Evolutionary conservation across 2,797 vertebrate genomes (phyloP), one percentile per base, ranked within the genome.

Genomic region (Okamejei kenojei): DNA sequence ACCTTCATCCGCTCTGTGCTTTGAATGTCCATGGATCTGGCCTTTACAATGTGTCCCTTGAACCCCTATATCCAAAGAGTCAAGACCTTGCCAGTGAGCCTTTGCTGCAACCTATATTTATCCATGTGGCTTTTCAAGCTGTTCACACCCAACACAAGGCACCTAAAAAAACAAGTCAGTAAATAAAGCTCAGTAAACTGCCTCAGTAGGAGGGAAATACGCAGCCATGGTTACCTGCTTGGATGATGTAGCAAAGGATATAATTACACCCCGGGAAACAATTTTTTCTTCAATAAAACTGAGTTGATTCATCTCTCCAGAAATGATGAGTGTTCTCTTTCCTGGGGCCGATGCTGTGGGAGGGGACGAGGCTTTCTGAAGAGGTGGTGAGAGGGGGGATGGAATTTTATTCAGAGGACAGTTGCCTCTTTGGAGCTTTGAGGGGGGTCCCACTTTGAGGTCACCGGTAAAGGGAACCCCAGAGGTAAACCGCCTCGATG

Each of bases 171-270:
- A 94, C 99, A 99, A 95, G 96, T 99, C 76, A 97, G 98, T 79
- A 97, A 97, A 94, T 99, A 99, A 94, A 96, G 97, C 93, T 98
- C 97, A 0, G 99, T 99, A 90, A 97, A 97, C 74, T 99, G 99
- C 94, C 95, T 97, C 79, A 96, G 98, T 93, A 97, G 98, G 1
- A 96, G 98, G 71, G 19, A 97, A 98, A 94, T 99, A 99, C 0
- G 98, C 98, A 0, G 98, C 98, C 68, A 99, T 99, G 99, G 97
- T 99, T 78, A 97, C 98, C 93, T 99, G 98, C 94, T 96, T 99
- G 93, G 98, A 99, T 11, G 98, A 99, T 95, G 98, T 98, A 0
- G 96, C 99, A 93, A 96, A 96, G 95, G 99, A 99, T 1, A 96
- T 99, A 93, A 99, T 98, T 0, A 93, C 96, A 11, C 97, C 98